These are phyloP conservation scores for Cephalopholis sonnerati DNA, from an alignment of 2,113 vertebrate species.

Conservation along the genomic window DNA sequence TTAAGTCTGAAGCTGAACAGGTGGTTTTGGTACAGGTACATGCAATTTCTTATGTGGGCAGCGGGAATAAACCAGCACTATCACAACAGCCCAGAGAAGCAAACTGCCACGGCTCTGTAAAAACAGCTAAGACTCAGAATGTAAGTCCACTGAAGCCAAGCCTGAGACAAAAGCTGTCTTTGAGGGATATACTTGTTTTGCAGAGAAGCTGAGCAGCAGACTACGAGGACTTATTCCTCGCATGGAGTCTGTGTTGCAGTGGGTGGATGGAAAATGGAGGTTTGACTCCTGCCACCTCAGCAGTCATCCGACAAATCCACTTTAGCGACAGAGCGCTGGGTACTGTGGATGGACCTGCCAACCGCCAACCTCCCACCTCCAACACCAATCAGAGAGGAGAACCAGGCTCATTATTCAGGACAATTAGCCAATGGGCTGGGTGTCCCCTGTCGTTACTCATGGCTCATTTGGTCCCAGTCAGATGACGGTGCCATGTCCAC, in stretches of 20 bases:
- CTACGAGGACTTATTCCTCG: not conserved
- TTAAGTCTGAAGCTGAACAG: slow-evolving; percentile 28
- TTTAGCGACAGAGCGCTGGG: slow-evolving; percentile 36
- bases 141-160: slow-evolving; percentile 16
- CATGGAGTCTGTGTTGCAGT: slow-evolving; percentile 13
- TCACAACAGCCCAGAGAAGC: slow-evolving; percentile 20
- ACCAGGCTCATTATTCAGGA: slow-evolving; percentile 71
- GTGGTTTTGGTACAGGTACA: slow-evolving; percentile 19
- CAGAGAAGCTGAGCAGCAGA: slow-evolving; percentile 2
- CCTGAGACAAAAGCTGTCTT: slow-evolving; percentile 26
- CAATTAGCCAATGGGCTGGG: slow-evolving; percentile 76
- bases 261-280: slow-evolving; percentile 42
- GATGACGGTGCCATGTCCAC: slow-evolving; percentile 72
- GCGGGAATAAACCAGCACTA: slow-evolving; percentile 9
- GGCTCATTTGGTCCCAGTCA: slow-evolving; percentile 75
- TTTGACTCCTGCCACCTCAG: slow-evolving; percentile 44
- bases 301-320: slow-evolving; percentile 60
- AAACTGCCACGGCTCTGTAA: slow-evolving; percentile 26
- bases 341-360: slow-evolving; percentile 40
- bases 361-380: slow-evolving; percentile 55
- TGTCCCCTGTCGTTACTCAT: slow-evolving; percentile 67
- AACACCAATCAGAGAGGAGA: slow-evolving; percentile 64
- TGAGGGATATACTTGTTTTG: not conserved
- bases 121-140: slow-evolving; percentile 20
- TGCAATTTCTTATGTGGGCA: slow-evolving; percentile 18